phyloP scores from a whole-genome alignment of 2,888 invertebrate genomes.

The Baccha elongata region DNA sequence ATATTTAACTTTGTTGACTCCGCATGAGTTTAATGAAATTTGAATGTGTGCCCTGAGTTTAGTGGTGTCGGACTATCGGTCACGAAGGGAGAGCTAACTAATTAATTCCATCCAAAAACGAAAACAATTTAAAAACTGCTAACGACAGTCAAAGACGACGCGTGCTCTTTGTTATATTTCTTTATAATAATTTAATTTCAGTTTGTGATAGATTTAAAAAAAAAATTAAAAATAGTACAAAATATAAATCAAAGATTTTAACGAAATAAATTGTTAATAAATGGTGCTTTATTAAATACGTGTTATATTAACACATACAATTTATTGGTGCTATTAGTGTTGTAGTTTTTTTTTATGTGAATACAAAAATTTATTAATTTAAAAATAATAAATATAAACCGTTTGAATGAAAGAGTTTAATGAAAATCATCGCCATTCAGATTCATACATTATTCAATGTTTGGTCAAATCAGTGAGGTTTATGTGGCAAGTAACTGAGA shows the following conservation, averaged over 20 bases:
- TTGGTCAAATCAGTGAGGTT: conserved; percentile 80
- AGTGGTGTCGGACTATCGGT: conserved; percentile 54
- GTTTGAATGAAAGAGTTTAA: conserved; percentile 73
- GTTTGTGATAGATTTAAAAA: conserved; percentile 32
- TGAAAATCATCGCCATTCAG: conserved; percentile 71
- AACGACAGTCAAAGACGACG: conserved; percentile 6
- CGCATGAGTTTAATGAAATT: conserved; percentile 30
- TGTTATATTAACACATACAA: conserved; percentile 37
- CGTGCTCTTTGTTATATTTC: conserved; percentile 17
- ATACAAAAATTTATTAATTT: neutral
- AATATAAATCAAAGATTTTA: conserved; percentile 18
- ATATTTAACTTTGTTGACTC: conserved; percentile 2
- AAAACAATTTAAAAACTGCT: conserved; percentile 49
- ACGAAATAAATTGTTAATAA: conserved; percentile 13
- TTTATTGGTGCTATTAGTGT: conserved; percentile 19
- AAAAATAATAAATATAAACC: conserved; percentile 6
- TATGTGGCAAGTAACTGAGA: conserved; percentile 82
- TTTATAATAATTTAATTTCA: conserved; percentile 31
- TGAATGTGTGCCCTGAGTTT: conserved; percentile 46
- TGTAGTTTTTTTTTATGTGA: conserved; percentile 23
- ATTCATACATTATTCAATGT: conserved; percentile 81
- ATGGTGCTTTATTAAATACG: conserved; percentile 32
- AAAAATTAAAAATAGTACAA: conserved; percentile 24
- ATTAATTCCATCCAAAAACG: conserved; percentile 52
- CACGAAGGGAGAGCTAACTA: conserved; percentile 59